phyloP scores from a whole-genome alignment of 2,797 vertebrate genomes.

The Spinus olivaceus region DNA sequence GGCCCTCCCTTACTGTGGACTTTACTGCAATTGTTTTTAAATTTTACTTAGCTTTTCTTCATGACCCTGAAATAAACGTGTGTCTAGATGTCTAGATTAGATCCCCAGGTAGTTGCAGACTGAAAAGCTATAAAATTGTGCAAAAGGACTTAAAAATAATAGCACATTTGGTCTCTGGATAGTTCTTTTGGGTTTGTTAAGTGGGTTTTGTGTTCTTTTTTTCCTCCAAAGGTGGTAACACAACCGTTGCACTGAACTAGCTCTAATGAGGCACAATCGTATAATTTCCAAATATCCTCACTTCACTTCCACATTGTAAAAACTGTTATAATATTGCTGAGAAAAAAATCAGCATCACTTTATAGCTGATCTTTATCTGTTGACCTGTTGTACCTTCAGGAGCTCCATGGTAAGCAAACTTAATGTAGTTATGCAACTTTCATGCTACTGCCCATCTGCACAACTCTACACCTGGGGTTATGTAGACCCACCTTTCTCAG shows the following conservation, averaged over 20 bases:
- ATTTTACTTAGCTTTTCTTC: neutral
- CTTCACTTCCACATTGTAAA: neutral
- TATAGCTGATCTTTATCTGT: neutral
- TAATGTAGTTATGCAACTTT: neutral
- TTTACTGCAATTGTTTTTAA: neutral
- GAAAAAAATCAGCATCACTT: neutral
- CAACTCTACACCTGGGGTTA: neutral
- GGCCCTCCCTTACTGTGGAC: neutral
- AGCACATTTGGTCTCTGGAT: neutral
- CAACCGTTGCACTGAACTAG: neutral
- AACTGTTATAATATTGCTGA: neutral
- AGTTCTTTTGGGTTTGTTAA: neutral
- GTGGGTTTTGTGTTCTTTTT: neutral
- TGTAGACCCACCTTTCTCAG: neutral
- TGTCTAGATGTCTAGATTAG: neutral
- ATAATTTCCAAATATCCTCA: neutral
- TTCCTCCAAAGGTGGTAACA: neutral
- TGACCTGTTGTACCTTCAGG: slow-evolving; percentile 13
- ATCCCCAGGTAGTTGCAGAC: neutral
- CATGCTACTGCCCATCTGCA: neutral
- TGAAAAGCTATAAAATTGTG: neutral
- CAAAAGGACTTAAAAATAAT: neutral
- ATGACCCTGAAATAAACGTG: neutral
- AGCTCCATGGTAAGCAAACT: neutral
- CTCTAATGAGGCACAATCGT: neutral